phyloP scores from a whole-genome alignment of 1,140 invertebrate genomes.

The Stegodyphus mimosarum region DNA sequence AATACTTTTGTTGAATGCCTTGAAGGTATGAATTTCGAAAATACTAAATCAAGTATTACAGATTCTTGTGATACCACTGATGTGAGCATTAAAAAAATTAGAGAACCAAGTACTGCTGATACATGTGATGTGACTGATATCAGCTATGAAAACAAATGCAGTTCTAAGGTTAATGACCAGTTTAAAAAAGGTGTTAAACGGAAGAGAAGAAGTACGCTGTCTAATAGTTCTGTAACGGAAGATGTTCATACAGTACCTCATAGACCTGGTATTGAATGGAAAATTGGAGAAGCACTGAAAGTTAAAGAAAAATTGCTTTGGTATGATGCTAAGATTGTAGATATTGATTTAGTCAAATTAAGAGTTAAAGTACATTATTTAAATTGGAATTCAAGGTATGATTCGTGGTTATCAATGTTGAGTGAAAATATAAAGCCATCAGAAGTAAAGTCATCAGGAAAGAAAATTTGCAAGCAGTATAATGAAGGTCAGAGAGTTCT shows the following conservation, averaged over 20 bases:
- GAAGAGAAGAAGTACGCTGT: too few species aligned
- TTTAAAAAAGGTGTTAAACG: too few species aligned
- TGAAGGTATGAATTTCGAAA: too few species aligned
- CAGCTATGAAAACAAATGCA: too few species aligned
- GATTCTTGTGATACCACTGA: too few species aligned
- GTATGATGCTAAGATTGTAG: conserved; percentile 84
- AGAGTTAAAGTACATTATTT: conserved; percentile 80
- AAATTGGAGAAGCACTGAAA: conserved; percentile 37
- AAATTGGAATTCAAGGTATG: conserved; percentile 80
- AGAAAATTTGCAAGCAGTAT: conserved; percentile 69
- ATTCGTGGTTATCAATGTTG: conserved; percentile 92
- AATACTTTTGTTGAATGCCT: too few species aligned
- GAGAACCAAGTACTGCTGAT: too few species aligned
- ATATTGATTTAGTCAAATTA: conserved; percentile 76
- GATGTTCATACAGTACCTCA: conserved; percentile 1
- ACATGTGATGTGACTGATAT: too few species aligned
- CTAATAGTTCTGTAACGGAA: too few species aligned
- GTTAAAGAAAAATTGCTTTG: conserved; percentile 63
- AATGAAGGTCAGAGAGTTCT: conserved; percentile 81
- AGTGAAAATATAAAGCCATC: conserved; percentile 78
- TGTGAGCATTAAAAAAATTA: too few species aligned
- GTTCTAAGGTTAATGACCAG: too few species aligned
- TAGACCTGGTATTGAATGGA: conserved; percentile 22
- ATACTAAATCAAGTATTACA: too few species aligned
- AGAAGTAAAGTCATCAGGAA: conserved; percentile 63